Base-by-base conservation (phyloP, 2,797 vertebrate genomes). In the Masticophis lateralis region DNA sequence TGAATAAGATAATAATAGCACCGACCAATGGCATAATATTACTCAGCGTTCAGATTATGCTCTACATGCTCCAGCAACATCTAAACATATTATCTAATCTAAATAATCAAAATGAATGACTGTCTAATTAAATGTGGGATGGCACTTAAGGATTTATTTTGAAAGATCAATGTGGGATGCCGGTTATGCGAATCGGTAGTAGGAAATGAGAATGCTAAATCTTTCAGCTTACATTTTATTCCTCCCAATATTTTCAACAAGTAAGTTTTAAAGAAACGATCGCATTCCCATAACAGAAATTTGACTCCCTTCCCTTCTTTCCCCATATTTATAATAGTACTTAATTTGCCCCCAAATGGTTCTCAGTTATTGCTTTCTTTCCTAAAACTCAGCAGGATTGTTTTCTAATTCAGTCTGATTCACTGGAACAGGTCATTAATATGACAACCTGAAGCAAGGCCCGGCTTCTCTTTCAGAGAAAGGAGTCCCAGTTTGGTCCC, bases 1-100 rank as follows among this genome's bases (percentile, higher is more conserved):
- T 86, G 12, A 86, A 92, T 63, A 93, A 83, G 87, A 94, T 87
- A 94, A 86, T 59, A 22, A 11, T 43, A 87, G 86, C 88, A 47
- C 66, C 43, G 18, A 66, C 32, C 57, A 87, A 87, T 5, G 56
- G 27, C 2, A 79, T 53, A 37, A 92, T 9, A 93, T 79, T 94
- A 90, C 55, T 92, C 89, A 87, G 88, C 83, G 53, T 25, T 89
- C 60, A 94, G 55, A 28, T 86, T 20, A 57, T 59, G 22, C 53
- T 88, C 61, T 60, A n/a, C 0, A 91, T 95, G 28, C 90, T 87
- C 12, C 92, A 69, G 55, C 47, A 92, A 16, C 32, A 5, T 2
- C 1, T 89, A 91, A 89, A 95, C 79, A 87, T 88, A 91, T 92
- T 79, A 87, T 88, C 91, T 89, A 90, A 94, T 94, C 37, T 90